Base-by-base conservation (phyloP, 2,888 invertebrate genomes). In the Rambutsinella grinnellia region DNA sequence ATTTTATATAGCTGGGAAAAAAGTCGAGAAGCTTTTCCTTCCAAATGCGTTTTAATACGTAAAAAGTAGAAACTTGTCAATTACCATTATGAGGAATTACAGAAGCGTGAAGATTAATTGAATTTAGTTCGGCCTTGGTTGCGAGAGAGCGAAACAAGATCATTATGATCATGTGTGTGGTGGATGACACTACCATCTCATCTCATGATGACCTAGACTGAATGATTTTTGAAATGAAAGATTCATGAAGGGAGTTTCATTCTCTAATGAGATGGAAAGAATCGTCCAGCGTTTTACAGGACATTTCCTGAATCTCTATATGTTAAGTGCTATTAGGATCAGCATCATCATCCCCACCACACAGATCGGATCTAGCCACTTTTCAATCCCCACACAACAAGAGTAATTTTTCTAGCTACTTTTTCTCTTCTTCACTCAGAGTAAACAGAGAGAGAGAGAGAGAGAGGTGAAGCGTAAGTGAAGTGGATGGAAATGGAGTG, bases 71-170 rank as follows among this genome's bases (percentile, higher is more conserved):
- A n/a, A n/a, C n/a, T 36, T 36, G 36, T 36, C 36, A 36, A 36
- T 36, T 36, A 36, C 36, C 36, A 36, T 36, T 36, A 36, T 13
- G 36, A 36, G 6, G 67, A n/a, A n/a, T n/a, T n/a, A n/a, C n/a
- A n/a, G n/a, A n/a, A n/a, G 57, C 28, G 62, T 44, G 68, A 74
- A 75, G 75, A 75, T 75, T 75, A 75, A 75, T 75, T 75, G 75
- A 62, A 75, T 75, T 75, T 68, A n/a, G 36, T 36, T 13, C 36
- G 6, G 36, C n/a, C n/a, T n/a, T n/a, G n/a, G n/a, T n/a, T n/a
- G n/a, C n/a, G n/a, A n/a, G n/a, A n/a, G n/a, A n/a, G n/a, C n/a
- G n/a, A n/a, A n/a, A n/a, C n/a, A n/a, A n/a, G n/a, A n/a, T n/a
- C n/a, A n/a, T n/a, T n/a, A n/a, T n/a, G n/a, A n/a, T n/a, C n/a